A percentile compares a stretch with the other conserved stretches of the same genome.
These are phyloP conservation scores for Apotomis betuletana DNA, from an alignment of 2,888 invertebrate species.

Conservation along the genomic window DNA sequence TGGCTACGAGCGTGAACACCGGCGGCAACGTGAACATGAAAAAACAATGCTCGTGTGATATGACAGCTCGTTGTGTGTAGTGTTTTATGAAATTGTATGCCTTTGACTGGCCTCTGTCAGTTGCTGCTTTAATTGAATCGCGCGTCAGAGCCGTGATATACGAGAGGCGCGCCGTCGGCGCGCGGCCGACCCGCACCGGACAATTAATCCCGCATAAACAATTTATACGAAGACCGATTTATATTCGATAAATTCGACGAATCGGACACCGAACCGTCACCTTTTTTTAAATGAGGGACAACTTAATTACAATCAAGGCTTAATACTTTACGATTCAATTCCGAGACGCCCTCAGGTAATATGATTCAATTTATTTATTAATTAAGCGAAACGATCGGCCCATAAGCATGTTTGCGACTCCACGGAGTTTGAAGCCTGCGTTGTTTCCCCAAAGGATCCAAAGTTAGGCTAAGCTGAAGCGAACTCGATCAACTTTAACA, in stretches of 20 bases:
- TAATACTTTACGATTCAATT: constrained; percentile 69
- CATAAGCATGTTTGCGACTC: constrained; percentile 49
- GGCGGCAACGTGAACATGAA: constrained; percentile 25
- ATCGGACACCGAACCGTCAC: constrained; percentile 55
- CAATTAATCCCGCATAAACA: constrained; percentile 75
- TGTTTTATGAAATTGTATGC: constrained; percentile 53
- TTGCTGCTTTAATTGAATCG: constrained; percentile 74
- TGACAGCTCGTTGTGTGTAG: constrained; percentile 41
- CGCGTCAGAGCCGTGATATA: constrained; percentile 70
- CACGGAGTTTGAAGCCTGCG: constrained; percentile 56
- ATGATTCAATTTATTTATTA: constrained; percentile 61
- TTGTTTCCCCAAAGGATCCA: constrained; percentile 67
- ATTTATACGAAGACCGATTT: constrained; percentile 67
- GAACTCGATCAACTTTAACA: constrained; percentile 69
- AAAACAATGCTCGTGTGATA: constrained; percentile 27
- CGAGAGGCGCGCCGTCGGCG: constrained; percentile 55
- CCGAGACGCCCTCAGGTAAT: constrained; percentile 60
- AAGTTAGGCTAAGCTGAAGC: constrained; percentile 60
- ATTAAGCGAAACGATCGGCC: constrained; percentile 51
- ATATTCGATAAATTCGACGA: constrained; percentile 69
- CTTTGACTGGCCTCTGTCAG: constrained; percentile 63
- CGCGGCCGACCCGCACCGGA: constrained; percentile 55
- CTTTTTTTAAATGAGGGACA: constrained; percentile 57
- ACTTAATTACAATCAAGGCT: constrained; percentile 63
- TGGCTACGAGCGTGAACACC: constrained; percentile 6